These are phyloP conservation scores for Solenopsis invicta DNA, from an alignment of 1,140 invertebrate genomes.

Conservation along the genomic window DNA sequence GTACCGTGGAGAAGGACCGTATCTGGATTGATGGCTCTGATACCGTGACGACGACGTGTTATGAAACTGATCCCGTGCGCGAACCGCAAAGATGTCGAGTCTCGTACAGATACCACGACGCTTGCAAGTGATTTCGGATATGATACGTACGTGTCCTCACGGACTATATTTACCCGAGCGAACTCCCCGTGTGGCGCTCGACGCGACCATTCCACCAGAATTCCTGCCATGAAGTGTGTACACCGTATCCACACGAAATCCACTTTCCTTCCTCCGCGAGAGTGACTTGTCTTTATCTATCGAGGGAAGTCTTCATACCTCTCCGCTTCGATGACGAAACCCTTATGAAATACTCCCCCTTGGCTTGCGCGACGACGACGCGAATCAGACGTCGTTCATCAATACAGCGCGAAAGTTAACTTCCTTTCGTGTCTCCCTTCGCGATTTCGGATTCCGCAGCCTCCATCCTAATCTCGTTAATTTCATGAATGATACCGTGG, in stretches of 20 bases:
- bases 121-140: slow-evolving; percentile 51
- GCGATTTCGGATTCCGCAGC: slow-evolving; percentile 6
- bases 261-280: not conserved
- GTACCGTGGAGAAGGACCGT: not conserved
- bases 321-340: slow-evolving; percentile 27
- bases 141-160: slow-evolving; percentile 41
- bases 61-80: not conserved
- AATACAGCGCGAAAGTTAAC: slow-evolving; percentile 55
- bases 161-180: slow-evolving; percentile 56
- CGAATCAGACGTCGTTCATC: slow-evolving; percentile 45
- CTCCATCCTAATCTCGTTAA: slow-evolving; percentile 41
- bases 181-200: slow-evolving; percentile 57
- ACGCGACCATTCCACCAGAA: slow-evolving; percentile 57
- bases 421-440: slow-evolving; percentile 24
- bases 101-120: not conserved
- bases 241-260: slow-evolving; percentile 36
- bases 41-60: slow-evolving; percentile 14
- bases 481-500: slow-evolving; percentile 4
- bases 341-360: slow-evolving; percentile 46
- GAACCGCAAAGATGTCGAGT: not conserved
- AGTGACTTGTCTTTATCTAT: slow-evolving; percentile 24
- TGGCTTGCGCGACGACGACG: slow-evolving; percentile 10
- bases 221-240: slow-evolving; percentile 43
- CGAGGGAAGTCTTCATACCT: slow-evolving; percentile 24
- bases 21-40: slow-evolving; percentile 23